These are phyloP conservation scores for Crypturellus undulatus DNA, from an alignment of 2,113 vertebrate species.

Conservation along the genomic window DNA sequence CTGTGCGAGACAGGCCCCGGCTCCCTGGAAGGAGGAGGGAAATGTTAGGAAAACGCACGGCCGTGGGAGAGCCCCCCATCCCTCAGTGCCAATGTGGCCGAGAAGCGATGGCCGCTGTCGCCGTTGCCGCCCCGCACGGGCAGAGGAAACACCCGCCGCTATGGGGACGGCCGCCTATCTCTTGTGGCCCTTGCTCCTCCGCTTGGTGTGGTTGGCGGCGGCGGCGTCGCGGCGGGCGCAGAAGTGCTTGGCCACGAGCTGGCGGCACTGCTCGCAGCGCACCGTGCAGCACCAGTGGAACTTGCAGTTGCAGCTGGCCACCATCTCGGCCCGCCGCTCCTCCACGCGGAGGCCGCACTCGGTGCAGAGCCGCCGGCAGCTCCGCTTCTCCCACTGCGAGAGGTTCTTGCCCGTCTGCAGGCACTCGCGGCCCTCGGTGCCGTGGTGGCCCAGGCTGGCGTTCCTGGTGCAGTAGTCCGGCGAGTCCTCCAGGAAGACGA, in stretches of 20 bases:
- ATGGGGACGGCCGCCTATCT: slow-evolving; percentile 29
- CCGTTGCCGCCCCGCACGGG: no score
- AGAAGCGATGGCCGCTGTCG: no score
- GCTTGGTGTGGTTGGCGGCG: slow-evolving; percentile 63
- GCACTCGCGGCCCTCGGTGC: slow-evolving; percentile 94
- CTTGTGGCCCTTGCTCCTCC: slow-evolving; percentile 67
- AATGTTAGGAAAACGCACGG: no score
- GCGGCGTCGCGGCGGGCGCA: slow-evolving; percentile 75
- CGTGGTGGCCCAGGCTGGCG: slow-evolving; percentile 85
- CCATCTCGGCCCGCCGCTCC: slow-evolving; percentile 82
- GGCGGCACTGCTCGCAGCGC: slow-evolving; percentile 89
- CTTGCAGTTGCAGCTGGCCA: slow-evolving; percentile 94
- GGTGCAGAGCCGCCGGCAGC: slow-evolving; percentile 89
- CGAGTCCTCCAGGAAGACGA: slow-evolving; percentile 93
- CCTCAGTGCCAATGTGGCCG: no score
- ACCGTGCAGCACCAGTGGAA: slow-evolving; percentile 98
- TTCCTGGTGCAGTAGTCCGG: slow-evolving; percentile 94
- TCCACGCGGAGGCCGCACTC: slow-evolving; percentile 90
- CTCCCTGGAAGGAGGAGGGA: no score
- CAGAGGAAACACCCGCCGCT: no score
- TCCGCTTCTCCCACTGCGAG: slow-evolving; percentile 84
- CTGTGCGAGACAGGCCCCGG: no score
- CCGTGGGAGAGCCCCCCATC: no score
- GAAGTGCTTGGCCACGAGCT: slow-evolving; percentile 87
- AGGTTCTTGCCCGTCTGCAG: slow-evolving; percentile 82